Base-by-base conservation (phyloP, 2,888 invertebrate species). In the Sinodicranocentrus sp. region DNA sequence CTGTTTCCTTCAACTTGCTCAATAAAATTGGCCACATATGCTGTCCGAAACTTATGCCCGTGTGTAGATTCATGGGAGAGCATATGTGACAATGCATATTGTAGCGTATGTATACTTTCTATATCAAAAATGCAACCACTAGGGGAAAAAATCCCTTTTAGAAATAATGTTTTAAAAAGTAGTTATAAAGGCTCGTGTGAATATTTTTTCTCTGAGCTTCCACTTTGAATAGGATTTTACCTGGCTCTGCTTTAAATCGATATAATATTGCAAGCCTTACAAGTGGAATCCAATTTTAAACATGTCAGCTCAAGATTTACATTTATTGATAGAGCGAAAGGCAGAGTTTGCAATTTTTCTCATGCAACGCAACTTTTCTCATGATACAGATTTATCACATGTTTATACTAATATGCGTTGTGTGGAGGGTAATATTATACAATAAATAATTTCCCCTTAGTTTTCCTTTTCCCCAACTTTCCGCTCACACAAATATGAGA, bases 291-390 rank as follows among this genome's bases (percentile, higher is more conserved):
- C 75, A 76, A 76, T 76, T 76, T 54, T 76, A 48, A 25, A 65
- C 65, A 28, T 76, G 75, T 76, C 75, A 65, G 65, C 33, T 26
- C n/a, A 65, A 76, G 75, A 76, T 76, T 76, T 76, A 76, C 75
- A 76, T 25, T 33, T 54, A 65, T 65, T 65, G 73, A 63, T 75
- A 48, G 73, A 21, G 39, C 15, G 33, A 10, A 54, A 76, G 33
- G 23, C 52, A 48, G 63, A 75, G 61, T 33, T 75, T 63, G 73
- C 63, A 15, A 48, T 75, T 61, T 65, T 65, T 52, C 39, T 39
- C 39, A 13, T 28, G 0, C 25, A 26, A 33, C 15, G 19, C 13
- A 15, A 33, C 25, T 19, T 26, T 52, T 28, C 17, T 33, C 33
- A 70, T 48, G 17, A 44, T 28, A 19, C 33, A 23, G 57, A 71